These are phyloP conservation scores for Myxocyprinus asiaticus DNA, from an alignment of 2,113 vertebrate species.

Conservation along the genomic window DNA sequence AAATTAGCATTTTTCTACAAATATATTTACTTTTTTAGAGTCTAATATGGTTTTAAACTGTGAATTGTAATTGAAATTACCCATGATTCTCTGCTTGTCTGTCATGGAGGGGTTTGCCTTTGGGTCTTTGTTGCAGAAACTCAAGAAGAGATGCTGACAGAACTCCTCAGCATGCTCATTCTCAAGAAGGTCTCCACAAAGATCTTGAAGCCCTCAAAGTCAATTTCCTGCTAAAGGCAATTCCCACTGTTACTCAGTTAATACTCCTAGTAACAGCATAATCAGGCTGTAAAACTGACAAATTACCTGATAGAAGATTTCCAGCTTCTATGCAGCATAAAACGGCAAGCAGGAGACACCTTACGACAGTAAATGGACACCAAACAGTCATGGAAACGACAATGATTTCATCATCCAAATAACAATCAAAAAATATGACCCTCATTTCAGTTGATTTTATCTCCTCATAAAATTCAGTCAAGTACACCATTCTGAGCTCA, in stretches of 20 bases:
- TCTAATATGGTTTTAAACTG: too few relatives aligned
- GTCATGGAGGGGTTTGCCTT: conserved; percentile 81
- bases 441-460: not conserved
- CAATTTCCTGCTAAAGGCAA: conserved; percentile 79
- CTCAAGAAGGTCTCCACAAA: conserved; percentile 98
- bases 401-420: not conserved
- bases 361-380: not conserved
- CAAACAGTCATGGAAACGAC: not conserved
- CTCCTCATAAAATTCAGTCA: not conserved
- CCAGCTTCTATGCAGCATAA: not conserved
- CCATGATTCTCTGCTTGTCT: conserved; percentile 74
- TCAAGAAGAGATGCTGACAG: conserved; percentile 88
- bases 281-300: not conserved
- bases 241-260: not conserved
- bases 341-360: not conserved
- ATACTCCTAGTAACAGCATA: not conserved
- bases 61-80: conserved; percentile 42
- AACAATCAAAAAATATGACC: not conserved
- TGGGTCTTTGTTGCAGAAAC: conserved; percentile 87
- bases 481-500: not conserved
- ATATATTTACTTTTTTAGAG: too few relatives aligned
- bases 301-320: conserved; percentile 21
- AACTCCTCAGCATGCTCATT: conserved; percentile 89
- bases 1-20: too few relatives aligned
- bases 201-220: conserved; percentile 92